Base-by-base conservation (phyloP, 2,113 vertebrate genomes). In the Thermophis baileyi region DNA sequence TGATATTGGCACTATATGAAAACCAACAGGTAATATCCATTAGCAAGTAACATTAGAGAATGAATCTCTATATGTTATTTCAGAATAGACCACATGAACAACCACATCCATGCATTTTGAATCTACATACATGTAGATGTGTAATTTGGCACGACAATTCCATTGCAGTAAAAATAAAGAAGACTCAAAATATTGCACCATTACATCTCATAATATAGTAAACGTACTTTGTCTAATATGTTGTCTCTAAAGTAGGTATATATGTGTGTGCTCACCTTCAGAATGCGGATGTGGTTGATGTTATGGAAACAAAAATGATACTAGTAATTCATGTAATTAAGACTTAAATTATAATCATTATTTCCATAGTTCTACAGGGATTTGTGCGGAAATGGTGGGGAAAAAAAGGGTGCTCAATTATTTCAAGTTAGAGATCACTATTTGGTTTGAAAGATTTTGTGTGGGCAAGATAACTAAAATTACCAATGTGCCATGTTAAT, bases 271-370 rank as follows among this genome's bases (percentile, higher is more conserved):
- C 40, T 89, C 55, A 87, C 47, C 55, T 90, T 47, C 8, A 50
- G 63, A 24, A 10, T 12, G 60, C 3, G 22, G n/a, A 69, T 74
- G n/a, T 2, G 10, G 11, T n/a, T n/a, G 44, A 91, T 54, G 50
- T 16, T 96, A 96, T 97, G 95, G 96, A 96, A 96, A 96, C 95
- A 92, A 92, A 95, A 94, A 96, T 95, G 95, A 95, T 94, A 90
- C 95, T 94, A 93, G 95, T 93, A 46, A 91, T 30, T 51, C 14
- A 8, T 88, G 14, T 51, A 35, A 89, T 60, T 57, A 44, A 27
- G 44, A 49, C 8, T 89, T 93, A 44, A 90, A 90, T 69, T 60
- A 90, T 92, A 54, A 57, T 47, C 12, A 87, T 49, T 51, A 25
- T 25, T 88, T 30, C 47, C 49, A 51, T 30, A 49, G 50, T 51